Evolutionary conservation across 2,797 vertebrate genomes (phyloP).

Genomic region (Anguilla marmorata): DNA sequence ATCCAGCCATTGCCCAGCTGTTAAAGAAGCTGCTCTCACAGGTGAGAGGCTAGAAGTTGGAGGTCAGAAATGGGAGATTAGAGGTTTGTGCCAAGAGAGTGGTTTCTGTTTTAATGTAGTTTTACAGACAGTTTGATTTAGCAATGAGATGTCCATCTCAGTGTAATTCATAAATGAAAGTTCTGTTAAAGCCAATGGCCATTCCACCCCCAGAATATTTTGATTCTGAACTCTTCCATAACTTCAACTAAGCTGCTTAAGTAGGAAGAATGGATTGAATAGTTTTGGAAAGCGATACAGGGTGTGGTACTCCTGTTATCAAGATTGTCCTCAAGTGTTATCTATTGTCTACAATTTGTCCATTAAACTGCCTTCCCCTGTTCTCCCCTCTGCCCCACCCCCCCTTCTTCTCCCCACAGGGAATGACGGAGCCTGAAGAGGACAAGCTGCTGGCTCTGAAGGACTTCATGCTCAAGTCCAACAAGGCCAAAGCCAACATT

Average conservation of each 20-base stretch:
- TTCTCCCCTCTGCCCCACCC: not conserved
- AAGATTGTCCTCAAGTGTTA: not conserved
- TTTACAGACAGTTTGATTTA: not conserved
- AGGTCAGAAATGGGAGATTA: not conserved
- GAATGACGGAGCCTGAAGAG: constrained; percentile 95
- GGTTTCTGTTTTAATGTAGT: not conserved
- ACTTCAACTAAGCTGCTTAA: too few relatives aligned
- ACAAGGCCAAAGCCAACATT: constrained; percentile 94
- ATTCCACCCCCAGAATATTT: not conserved
- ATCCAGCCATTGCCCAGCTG: constrained; percentile 89
- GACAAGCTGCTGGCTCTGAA: constrained; percentile 93
- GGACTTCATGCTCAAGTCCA: constrained; percentile 97
- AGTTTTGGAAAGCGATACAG: not conserved
- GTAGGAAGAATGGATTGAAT: too few relatives aligned
- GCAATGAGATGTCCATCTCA: not conserved
- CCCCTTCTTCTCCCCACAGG: constrained; percentile 64
- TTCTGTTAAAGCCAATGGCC: not conserved
- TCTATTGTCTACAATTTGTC: not conserved
- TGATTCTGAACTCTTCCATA: not conserved
- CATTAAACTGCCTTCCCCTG: not conserved
- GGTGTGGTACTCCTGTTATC: not conserved
- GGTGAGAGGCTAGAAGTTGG: constrained; percentile 64
- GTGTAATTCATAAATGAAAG: not conserved
- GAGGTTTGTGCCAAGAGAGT: not conserved
- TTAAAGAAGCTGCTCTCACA: constrained; percentile 96